Evolutionary conservation across 2,113 vertebrate species (phyloP).

Genomic region (Apteryx owenii): DNA sequence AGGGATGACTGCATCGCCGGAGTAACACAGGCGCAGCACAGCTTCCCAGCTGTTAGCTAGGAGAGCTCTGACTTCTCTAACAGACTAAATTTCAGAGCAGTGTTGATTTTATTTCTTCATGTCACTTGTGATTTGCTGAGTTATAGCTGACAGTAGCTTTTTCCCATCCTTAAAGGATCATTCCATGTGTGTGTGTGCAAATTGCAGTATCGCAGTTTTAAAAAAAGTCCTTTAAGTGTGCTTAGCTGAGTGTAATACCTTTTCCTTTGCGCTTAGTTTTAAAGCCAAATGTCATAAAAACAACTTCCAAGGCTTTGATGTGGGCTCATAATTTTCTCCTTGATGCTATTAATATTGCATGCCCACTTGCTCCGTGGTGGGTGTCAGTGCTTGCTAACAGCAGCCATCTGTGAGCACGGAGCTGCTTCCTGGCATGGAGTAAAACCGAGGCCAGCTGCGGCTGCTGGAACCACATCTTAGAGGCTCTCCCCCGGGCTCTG

Average conservation of each 20-base stretch:
- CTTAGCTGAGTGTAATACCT: neutral
- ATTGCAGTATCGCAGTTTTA: neutral
- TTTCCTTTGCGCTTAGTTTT: constrained; percentile 17
- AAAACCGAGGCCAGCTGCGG: constrained; percentile 46
- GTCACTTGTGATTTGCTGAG: neutral
- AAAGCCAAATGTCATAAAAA: constrained; percentile 5
- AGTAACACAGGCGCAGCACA: neutral
- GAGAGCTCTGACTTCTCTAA: neutral
- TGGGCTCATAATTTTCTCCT: constrained; percentile 43
- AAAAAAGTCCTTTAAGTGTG: neutral
- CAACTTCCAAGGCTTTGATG: constrained; percentile 31
- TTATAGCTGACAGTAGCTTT: constrained; percentile 26
- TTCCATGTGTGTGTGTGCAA: neutral
- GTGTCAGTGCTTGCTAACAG: neutral
- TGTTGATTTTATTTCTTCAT: neutral
- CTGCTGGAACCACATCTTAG: neutral
- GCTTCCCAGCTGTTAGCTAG: neutral
- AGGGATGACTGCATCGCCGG: neutral
- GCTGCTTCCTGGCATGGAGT: neutral
- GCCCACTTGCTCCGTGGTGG: neutral
- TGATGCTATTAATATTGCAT: constrained; percentile 50
- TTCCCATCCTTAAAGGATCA: neutral
- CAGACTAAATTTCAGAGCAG: neutral
- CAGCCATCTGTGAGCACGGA: constrained; percentile 39
- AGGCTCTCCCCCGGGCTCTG: neutral